A percentile compares a stretch with the other conserved stretches of the same genome.
phyloP scores from a whole-genome alignment of 2,797 vertebrate species.

The Leuciscus waleckii region DNA sequence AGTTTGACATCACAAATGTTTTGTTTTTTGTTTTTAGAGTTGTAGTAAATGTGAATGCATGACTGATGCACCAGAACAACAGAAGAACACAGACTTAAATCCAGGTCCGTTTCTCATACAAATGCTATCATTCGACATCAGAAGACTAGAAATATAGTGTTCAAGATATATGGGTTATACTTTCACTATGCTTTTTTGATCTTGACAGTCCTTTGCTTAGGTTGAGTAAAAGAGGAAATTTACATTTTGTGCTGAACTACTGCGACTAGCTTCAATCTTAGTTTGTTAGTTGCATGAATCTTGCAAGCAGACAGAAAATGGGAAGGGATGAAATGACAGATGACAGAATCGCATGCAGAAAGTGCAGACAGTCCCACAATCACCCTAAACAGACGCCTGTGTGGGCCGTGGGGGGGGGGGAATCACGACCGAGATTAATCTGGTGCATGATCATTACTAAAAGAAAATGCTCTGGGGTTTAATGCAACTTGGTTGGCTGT shows the following conservation, averaged over 20 bases:
- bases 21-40: neutral
- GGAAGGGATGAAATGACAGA: conserved; percentile 57
- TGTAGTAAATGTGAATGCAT: neutral
- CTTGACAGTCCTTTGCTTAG: neutral
- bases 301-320: conserved; percentile 20
- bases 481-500: conserved; percentile 4
- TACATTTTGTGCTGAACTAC: neutral
- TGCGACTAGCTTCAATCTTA: neutral
- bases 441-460: neutral
- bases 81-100: neutral
- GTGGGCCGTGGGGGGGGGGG: neutral
- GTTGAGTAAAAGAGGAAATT: neutral
- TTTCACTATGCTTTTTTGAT: neutral
- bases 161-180: neutral
- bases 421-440: neutral
- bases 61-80: neutral
- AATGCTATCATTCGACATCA: neutral
- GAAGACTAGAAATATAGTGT: neutral
- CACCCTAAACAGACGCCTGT: conserved; percentile 60
- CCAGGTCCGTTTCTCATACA: neutral
- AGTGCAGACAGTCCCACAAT: conserved; percentile 67
- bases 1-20: neutral
- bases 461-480: neutral
- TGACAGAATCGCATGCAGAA: conserved; percentile 48
- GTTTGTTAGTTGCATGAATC: conserved; percentile 2